Evolutionary conservation across 1,140 invertebrate species (phyloP).

Genomic region (Aethina tumida): DNA sequence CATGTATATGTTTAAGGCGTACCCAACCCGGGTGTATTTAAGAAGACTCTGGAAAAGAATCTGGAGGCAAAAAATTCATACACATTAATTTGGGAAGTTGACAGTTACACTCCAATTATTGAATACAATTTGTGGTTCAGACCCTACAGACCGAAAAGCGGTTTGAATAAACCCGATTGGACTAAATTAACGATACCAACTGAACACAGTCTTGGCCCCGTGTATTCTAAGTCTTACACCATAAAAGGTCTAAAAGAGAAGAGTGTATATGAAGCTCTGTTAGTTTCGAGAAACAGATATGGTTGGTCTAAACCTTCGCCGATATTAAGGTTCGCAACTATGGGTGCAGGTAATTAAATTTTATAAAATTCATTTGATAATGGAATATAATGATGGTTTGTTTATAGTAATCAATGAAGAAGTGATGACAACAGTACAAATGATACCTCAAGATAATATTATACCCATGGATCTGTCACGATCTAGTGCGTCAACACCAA

Average conservation of each 20-base stretch:
- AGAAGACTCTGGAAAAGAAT: conserved; percentile 37
- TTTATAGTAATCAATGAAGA: conserved; percentile 30
- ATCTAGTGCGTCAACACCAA: too few relatives aligned
- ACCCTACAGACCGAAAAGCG: conserved; percentile 33
- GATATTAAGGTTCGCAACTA: conserved; percentile 53
- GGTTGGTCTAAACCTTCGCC: conserved; percentile 58
- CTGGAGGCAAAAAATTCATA: conserved; percentile 39
- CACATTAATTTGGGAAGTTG: conserved; percentile 65
- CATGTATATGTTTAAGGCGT: conserved; percentile 43
- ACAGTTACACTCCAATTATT: conserved; percentile 62
- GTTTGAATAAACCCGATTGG: conserved; percentile 44
- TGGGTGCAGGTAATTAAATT: conserved; percentile 43
- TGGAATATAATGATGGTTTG: conserved; percentile 2
- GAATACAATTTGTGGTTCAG: conserved; percentile 61
- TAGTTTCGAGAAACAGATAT: conserved; percentile 59
- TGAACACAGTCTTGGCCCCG: conserved; percentile 48
- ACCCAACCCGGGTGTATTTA: conserved; percentile 51
- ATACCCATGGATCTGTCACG: conserved; percentile 17
- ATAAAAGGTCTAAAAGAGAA: conserved; percentile 53
- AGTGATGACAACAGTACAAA: conserved; percentile 29
- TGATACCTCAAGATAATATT: conserved; percentile 18
- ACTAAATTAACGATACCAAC: conserved; percentile 57
- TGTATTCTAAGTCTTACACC: conserved; percentile 56
- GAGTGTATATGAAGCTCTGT: conserved; percentile 57
- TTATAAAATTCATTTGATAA: background rate